Evolutionary conservation across 2,797 vertebrate genomes (phyloP).

Genomic region (Crotalus adamanteus): DNA sequence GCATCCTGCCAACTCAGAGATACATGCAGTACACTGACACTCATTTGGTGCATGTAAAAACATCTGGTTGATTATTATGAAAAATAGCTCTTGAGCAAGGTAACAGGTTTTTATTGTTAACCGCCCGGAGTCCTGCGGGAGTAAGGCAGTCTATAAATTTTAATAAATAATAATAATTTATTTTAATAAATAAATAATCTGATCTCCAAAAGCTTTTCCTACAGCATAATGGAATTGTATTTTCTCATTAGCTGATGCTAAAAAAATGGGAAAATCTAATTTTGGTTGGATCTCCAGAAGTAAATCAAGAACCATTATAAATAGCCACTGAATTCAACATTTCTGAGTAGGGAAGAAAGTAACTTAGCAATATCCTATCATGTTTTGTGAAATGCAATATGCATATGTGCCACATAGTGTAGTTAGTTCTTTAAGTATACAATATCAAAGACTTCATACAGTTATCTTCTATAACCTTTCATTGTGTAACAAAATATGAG

Average conservation of each 20-base stretch:
- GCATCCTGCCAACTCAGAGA: background rate
- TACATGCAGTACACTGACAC: background rate
- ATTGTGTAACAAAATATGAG: constrained; percentile 57
- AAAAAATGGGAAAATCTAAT: too few species aligned
- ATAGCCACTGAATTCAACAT: background rate
- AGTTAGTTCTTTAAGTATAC: constrained; percentile 52
- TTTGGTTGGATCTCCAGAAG: background rate
- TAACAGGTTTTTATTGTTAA: background rate
- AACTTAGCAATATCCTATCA: background rate
- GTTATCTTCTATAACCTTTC: constrained; percentile 50
- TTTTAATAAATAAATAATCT: too few species aligned
- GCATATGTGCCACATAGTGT: background rate
- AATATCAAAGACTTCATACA: constrained; percentile 21
- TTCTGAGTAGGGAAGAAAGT: background rate
- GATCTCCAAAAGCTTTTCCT: background rate
- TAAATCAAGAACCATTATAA: background rate
- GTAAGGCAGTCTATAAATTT: too few species aligned
- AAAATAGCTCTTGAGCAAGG: background rate
- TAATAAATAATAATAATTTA: too few species aligned
- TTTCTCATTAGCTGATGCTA: background rate
- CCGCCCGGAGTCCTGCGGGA: too few species aligned
- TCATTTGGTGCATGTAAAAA: background rate
- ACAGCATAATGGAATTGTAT: background rate
- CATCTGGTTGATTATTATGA: background rate
- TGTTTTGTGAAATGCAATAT: background rate